phyloP scores from a whole-genome alignment of 2,113 vertebrate genomes.

The Lepisosteus oculatus region DNA sequence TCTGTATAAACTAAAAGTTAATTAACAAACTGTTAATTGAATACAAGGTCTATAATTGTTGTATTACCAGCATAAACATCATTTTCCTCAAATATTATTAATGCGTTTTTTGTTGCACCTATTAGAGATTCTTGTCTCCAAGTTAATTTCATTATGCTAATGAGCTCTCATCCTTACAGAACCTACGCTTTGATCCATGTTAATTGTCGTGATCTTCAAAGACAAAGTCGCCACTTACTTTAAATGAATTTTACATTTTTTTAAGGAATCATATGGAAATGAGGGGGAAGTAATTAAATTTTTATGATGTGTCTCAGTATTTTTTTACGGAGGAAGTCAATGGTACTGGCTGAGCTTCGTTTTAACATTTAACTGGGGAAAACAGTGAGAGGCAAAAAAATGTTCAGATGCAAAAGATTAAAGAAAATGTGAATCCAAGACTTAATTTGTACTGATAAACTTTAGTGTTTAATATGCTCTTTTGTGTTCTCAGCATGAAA shows the following conservation, averaged over 20 bases:
- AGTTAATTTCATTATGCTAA: slow-evolving; percentile 99
- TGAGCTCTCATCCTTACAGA: slow-evolving; percentile 95
- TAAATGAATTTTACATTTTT: slow-evolving; percentile 99
- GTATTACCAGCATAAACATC: slow-evolving; percentile 96
- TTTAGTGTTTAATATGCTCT: slow-evolving; percentile 95
- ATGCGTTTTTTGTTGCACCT: slow-evolving; percentile 95
- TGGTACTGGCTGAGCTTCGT: slow-evolving; percentile 84
- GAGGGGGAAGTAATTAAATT: slow-evolving; percentile 98
- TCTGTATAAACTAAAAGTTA: slow-evolving; percentile 84
- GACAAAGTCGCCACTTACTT: slow-evolving; percentile 99
- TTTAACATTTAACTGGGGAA: slow-evolving; percentile 86
- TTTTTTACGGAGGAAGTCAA: slow-evolving; percentile 84
- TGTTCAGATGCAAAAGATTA: slow-evolving; percentile 96
- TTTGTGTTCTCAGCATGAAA: slow-evolving; percentile 92
- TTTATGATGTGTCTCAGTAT: slow-evolving; percentile 98
- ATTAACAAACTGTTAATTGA: slow-evolving; percentile 98
- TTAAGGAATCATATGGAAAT: slow-evolving; percentile 99
- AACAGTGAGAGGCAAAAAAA: slow-evolving; percentile 84
- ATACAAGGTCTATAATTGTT: slow-evolving; percentile 95
- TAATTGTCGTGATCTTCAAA: slow-evolving; percentile 99
- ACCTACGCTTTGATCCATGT: slow-evolving; percentile 98
- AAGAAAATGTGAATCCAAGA: slow-evolving; percentile 92
- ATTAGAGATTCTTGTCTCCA: slow-evolving; percentile 99
- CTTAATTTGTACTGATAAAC: slow-evolving; percentile 98
- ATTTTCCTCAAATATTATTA: slow-evolving; percentile 98